A percentile compares a stretch with the other conserved stretches of the same genome.
phyloP scores from a whole-genome alignment of 2,888 invertebrate genomes.

The Apeira syringaria region DNA sequence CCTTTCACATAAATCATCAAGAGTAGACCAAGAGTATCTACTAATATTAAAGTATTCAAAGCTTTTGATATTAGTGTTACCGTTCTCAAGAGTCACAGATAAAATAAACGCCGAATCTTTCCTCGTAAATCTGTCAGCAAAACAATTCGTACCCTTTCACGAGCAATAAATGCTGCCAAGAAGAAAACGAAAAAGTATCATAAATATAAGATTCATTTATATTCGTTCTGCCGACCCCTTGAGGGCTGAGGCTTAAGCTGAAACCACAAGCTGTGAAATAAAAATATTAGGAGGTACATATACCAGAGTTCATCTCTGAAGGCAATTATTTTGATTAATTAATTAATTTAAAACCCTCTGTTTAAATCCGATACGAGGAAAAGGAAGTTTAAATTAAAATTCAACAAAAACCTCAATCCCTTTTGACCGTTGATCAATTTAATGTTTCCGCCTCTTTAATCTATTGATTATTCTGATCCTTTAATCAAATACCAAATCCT shows the following conservation, averaged over 20 bases:
- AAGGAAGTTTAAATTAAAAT: constrained; percentile 71
- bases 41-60: constrained; percentile 49
- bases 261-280: constrained; percentile 54
- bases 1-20: constrained; percentile 40
- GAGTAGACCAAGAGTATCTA: constrained; percentile 27
- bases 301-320: neutral
- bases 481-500: constrained; percentile 49
- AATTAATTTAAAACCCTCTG: constrained; percentile 36
- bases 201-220: constrained; percentile 83
- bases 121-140: constrained; percentile 82
- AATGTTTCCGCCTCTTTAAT: constrained; percentile 64
- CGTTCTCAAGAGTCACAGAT: constrained; percentile 60
- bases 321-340: constrained; percentile 13
- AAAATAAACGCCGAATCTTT: constrained; percentile 79
- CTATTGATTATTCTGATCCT: constrained; percentile 62
- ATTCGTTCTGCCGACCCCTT: constrained; percentile 75
- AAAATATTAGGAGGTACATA: constrained; percentile 10
- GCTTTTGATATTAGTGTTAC: constrained; percentile 51
- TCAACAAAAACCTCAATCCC: constrained; percentile 65
- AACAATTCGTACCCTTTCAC: constrained; percentile 83
- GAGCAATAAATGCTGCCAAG: constrained; percentile 80
- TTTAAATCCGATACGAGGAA: constrained; percentile 40
- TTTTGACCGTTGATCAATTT: constrained; percentile 61
- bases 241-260: constrained; percentile 60
- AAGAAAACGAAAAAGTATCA: constrained; percentile 77